phyloP scores from a whole-genome alignment of 2,113 vertebrate genomes.

The Heloderma charlesbogerti region DNA sequence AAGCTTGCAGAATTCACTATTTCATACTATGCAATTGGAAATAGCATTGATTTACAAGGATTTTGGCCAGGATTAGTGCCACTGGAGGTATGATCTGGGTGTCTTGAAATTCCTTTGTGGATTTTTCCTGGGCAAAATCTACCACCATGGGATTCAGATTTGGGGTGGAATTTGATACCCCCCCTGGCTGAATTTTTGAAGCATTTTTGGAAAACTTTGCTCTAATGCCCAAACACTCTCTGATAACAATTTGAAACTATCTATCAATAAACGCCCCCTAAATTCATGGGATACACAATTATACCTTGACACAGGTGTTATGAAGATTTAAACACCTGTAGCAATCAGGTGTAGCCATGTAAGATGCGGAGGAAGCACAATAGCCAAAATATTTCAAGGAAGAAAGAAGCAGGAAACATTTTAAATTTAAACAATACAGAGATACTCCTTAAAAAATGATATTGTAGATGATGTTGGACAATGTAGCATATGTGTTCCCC shows the following conservation, averaged over 20 bases:
- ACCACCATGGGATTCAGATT: neutral
- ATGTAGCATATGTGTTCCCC: neutral
- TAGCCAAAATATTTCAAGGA: constrained; percentile 34
- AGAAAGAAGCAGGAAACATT: constrained; percentile 51
- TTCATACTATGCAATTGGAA: neutral
- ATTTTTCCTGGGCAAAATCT: neutral
- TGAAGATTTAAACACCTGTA: constrained; percentile 56
- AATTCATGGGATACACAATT: constrained; percentile 51
- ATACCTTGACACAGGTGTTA: constrained; percentile 37
- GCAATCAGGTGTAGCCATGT: neutral
- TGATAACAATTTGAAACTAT: constrained; percentile 54
- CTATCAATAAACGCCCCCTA: constrained; percentile 28
- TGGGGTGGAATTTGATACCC: neutral
- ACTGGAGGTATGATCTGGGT: neutral
- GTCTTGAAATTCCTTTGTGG: neutral
- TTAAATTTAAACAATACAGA: constrained; percentile 55
- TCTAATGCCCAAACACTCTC: neutral
- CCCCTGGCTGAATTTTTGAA: neutral
- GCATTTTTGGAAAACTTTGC: neutral
- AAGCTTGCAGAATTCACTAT: neutral
- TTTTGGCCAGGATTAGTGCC: neutral
- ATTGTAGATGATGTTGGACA: constrained; percentile 38
- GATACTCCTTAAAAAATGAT: constrained; percentile 44
- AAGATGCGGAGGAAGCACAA: neutral
- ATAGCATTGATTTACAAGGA: neutral